These are phyloP conservation scores for Parelbella ahira DNA, from an alignment of 2,888 invertebrate genomes.

Conservation along the genomic window DNA sequence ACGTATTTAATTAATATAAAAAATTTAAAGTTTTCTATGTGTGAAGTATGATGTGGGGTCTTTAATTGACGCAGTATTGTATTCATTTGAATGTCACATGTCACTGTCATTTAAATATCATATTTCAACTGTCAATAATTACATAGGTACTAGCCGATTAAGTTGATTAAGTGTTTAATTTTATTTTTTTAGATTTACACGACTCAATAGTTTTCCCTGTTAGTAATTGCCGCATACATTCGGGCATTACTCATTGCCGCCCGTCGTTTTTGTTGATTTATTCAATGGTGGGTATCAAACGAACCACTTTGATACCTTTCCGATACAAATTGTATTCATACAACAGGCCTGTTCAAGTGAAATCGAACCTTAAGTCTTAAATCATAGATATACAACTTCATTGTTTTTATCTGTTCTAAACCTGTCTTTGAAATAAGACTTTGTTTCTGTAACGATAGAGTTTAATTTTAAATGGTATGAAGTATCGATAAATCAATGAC, in stretches of 20 bases:
- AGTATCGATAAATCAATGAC: constrained; percentile 68
- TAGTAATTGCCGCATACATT: constrained; percentile 51
- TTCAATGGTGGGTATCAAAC: constrained; percentile 69
- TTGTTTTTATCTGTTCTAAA: not conserved
- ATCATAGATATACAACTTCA: constrained; percentile 32
- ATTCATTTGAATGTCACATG: no score
- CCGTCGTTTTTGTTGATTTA: constrained; percentile 80
- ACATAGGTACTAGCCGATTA: no score
- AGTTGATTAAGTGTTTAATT: no score
- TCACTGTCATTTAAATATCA: no score
- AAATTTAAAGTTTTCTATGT: no score
- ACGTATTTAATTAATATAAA: no score
- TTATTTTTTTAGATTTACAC: no score
- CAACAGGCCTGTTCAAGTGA: constrained; percentile 33
- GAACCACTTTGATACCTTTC: constrained; percentile 69
- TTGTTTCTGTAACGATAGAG: constrained; percentile 6
- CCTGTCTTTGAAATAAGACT: constrained; percentile 9
- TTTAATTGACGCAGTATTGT: no score
- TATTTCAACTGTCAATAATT: no score
- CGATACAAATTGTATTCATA: constrained; percentile 70
- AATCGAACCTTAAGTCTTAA: constrained; percentile 31
- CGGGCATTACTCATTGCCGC: constrained; percentile 70
- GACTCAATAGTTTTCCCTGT: constrained; percentile 41
- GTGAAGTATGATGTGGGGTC: no score
- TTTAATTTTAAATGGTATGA: constrained; percentile 30